phyloP scores from a whole-genome alignment of 2,888 invertebrate species.

The Tenthredo mesomela region DNA sequence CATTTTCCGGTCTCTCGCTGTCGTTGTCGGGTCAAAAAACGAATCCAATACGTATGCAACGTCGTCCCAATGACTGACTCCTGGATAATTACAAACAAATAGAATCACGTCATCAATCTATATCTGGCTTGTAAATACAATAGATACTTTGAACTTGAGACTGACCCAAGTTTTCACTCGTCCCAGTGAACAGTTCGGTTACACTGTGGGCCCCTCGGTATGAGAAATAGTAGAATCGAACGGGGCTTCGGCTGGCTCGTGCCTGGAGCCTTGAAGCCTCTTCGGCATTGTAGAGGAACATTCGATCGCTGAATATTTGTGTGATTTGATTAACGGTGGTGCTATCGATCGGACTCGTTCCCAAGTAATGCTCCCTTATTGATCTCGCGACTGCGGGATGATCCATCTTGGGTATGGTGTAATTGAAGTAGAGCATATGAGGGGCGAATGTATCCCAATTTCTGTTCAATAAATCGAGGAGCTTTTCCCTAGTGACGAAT shows the following conservation, averaged over 20 bases:
- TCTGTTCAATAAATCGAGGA: neutral
- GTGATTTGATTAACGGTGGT: constrained; percentile 63
- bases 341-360: constrained; percentile 78
- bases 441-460: constrained; percentile 22
- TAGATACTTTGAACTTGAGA: constrained; percentile 29
- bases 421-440: neutral
- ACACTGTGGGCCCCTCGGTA: constrained; percentile 82
- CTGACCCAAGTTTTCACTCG: constrained; percentile 81
- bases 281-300: constrained; percentile 82
- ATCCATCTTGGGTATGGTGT: neutral
- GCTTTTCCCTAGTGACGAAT: neutral
- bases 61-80: constrained; percentile 84
- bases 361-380: constrained; percentile 81
- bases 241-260: constrained; percentile 80
- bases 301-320: constrained; percentile 83
- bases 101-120: too few relatives aligned
- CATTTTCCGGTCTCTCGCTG: constrained; percentile 80
- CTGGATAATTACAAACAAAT: constrained; percentile 72
- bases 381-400: constrained; percentile 78
- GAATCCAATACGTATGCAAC: constrained; percentile 79
- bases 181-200: constrained; percentile 79
- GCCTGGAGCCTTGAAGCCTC: constrained; percentile 82
- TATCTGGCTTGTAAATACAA: neutral
- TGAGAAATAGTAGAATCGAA: constrained; percentile 83
- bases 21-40: constrained; percentile 71